Conservation (phyloP, 2,888 invertebrate genomes). For the Octodonta nipae region DNA sequence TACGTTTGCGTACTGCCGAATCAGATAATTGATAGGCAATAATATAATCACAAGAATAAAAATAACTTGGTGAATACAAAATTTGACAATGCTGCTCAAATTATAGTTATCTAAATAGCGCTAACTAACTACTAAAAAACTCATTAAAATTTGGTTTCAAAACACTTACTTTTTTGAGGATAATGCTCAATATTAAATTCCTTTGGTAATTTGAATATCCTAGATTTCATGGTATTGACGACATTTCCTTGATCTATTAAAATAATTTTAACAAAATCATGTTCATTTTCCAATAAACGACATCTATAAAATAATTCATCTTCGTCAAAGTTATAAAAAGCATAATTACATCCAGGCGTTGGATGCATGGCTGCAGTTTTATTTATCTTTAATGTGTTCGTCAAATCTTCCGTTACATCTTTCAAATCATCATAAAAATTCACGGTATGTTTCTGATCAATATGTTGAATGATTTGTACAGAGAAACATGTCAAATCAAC, state of each 20-base stretch:
- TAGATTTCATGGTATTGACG: conserved; percentile 32
- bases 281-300: conserved; percentile 14
- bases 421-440: conserved; percentile 8
- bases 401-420: conserved; percentile 10
- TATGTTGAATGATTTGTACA: conserved; percentile 14
- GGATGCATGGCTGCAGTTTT: conserved; percentile 5
- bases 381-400: conserved; percentile 6
- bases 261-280: conserved; percentile 35
- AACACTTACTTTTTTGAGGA: too few species aligned
- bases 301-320: conserved; percentile 14
- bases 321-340: conserved; percentile 13
- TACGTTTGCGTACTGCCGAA: too few species aligned
- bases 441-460: conserved; percentile 16
- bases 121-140: too few species aligned
- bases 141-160: too few species aligned
- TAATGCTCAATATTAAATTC: too few species aligned
- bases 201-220: conserved; percentile 40
- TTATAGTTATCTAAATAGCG: too few species aligned
- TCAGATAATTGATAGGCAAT: too few species aligned
- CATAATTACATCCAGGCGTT: conserved; percentile 10
- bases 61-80: too few species aligned
- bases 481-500: conserved; percentile 47
- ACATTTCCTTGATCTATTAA: conserved; percentile 48
- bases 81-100: too few species aligned
- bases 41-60: too few species aligned